A percentile compares a stretch with the other conserved stretches of the same genome.
Evolutionary conservation across 1,140 invertebrate genomes (phyloP).

Genomic region (Streblospio benedicti): DNA sequence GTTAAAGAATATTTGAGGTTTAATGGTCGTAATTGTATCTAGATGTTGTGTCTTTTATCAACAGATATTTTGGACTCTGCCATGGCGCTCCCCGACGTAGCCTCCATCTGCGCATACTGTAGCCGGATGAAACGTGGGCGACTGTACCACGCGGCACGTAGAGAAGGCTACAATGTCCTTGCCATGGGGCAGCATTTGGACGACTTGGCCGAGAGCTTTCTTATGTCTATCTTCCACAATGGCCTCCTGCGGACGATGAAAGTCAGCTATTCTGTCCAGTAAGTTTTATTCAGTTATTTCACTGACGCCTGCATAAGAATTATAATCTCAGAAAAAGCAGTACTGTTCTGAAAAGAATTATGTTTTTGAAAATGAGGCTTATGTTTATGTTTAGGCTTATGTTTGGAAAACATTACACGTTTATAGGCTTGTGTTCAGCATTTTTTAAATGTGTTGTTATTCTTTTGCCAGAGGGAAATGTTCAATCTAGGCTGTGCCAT

Average conservation of each 20-base stretch:
- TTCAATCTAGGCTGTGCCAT: too few relatives aligned
- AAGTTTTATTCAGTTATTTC: conserved; percentile 31
- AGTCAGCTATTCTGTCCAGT: conserved; percentile 62
- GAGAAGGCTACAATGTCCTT: conserved; percentile 72
- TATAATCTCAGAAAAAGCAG: too few relatives aligned
- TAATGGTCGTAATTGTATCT: too few relatives aligned
- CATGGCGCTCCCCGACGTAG: conserved; percentile 43
- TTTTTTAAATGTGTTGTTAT: too few relatives aligned
- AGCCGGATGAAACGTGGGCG: conserved; percentile 61
- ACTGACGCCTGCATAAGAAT: too few relatives aligned
- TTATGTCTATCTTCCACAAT: conserved; percentile 73
- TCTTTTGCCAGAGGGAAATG: too few relatives aligned
- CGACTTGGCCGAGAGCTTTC: conserved; percentile 72
- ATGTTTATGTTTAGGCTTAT: too few relatives aligned
- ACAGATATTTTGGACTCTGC: conserved; percentile 52
- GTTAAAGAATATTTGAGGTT: too few relatives aligned
- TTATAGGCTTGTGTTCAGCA: too few relatives aligned
- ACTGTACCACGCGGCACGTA: conserved; percentile 65
- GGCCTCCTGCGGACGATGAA: conserved; percentile 71
- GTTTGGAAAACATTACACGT: too few relatives aligned
- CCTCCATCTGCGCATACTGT: conserved; percentile 57
- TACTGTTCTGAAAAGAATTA: too few relatives aligned
- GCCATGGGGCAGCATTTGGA: conserved; percentile 80
- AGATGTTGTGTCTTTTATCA: conserved; percentile 19
- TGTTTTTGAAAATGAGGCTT: too few relatives aligned